Conservation (phyloP, 2,113 vertebrate species). For the Aphelocoma coerulescens region DNA sequence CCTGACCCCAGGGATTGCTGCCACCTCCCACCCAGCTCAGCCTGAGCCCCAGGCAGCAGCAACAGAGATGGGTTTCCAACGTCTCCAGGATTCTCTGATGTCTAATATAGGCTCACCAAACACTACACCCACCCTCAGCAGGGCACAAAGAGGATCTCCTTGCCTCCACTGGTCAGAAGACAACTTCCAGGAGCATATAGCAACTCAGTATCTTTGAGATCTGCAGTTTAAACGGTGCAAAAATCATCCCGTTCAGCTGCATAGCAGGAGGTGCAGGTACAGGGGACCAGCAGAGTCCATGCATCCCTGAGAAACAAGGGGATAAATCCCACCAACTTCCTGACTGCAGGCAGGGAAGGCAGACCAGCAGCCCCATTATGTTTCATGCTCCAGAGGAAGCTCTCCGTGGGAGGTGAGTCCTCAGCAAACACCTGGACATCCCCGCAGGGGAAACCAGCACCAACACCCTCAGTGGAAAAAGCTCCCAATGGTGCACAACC, state of each 20-base stretch:
- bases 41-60: background rate
- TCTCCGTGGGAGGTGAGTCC: background rate
- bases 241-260: background rate
- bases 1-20: background rate
- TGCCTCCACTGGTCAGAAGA: background rate
- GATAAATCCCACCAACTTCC: background rate
- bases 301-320: background rate
- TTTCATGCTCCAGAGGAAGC: background rate
- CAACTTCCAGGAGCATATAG: background rate
- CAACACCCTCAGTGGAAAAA: background rate
- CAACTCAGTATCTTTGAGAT: background rate
- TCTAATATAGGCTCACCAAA: background rate
- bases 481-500: background rate
- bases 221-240: background rate
- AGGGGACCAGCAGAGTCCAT: background rate
- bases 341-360: background rate
- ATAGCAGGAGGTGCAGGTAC: background rate
- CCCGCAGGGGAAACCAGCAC: rapidly evolving
- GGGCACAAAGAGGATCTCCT: background rate
- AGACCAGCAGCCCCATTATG: background rate
- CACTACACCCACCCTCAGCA: background rate
- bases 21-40: background rate
- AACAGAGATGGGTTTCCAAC: rapidly evolving
- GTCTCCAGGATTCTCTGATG: background rate
- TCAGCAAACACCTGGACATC: rapidly evolving